Conservation (phyloP, 2,888 invertebrate species). For the Phengaris alcon region DNA sequence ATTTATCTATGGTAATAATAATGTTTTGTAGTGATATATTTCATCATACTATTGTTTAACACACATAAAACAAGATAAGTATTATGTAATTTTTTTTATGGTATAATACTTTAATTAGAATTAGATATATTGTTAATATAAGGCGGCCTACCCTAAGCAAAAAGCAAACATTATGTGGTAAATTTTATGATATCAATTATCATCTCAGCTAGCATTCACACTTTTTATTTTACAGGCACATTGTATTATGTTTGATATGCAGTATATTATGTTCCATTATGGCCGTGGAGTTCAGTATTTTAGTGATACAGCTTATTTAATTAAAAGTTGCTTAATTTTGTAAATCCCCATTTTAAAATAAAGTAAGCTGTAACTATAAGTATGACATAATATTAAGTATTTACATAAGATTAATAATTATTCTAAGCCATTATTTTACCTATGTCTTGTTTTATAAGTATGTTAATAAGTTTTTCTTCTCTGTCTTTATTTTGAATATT, state of each 20-base stretch:
- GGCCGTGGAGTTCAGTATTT: conserved; percentile 6
- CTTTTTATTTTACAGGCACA: too few species aligned
- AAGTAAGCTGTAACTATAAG: neutral
- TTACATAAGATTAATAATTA: neutral
- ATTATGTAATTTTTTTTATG: neutral
- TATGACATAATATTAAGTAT: neutral
- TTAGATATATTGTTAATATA: neutral
- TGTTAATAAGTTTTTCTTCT: neutral
- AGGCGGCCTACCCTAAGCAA: too few species aligned
- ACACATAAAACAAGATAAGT: neutral
- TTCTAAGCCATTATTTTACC: neutral
- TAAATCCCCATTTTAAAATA: neutral
- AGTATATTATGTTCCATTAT: neutral
- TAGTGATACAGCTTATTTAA: neutral
- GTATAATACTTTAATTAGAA: neutral
- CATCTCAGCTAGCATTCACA: too few species aligned
- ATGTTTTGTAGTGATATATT: neutral
- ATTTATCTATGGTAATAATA: neutral
- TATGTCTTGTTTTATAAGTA: neutral
- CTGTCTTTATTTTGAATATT: neutral
- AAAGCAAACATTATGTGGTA: too few species aligned
- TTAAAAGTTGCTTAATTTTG: neutral
- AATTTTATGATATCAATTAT: too few species aligned
- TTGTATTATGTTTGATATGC: neutral
- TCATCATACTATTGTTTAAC: neutral